These are phyloP conservation scores for Felis catus DNA, from an alignment of 2,113 vertebrate species.

Conservation along the genomic window F.catus_Fca126_mat1.0 CM031412.1:53031001-53031500, in stretches of 20 bases:
- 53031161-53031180: neutral
- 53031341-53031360: neutral
- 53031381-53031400: neutral
- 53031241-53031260: neutral
- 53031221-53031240: neutral
- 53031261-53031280: neutral
- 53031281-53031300: constrained; percentile 10
- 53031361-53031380: neutral
- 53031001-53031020: neutral
- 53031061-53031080: neutral
- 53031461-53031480: neutral
- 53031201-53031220: accelerated
- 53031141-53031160: constrained; percentile 28
- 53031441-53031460: neutral
- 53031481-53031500: neutral
- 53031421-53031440: neutral
- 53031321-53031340: constrained; percentile 38
- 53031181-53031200: neutral
- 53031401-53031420: neutral
- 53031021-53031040: neutral
- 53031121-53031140: neutral
- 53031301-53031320: neutral
- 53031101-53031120: neutral
- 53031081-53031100: neutral
- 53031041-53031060: neutral